Evolutionary conservation across 1,140 invertebrate genomes (phyloP), one percentile per base, ranked within the genome.

Genomic region (Aporrectodea caliginosa): DNA sequence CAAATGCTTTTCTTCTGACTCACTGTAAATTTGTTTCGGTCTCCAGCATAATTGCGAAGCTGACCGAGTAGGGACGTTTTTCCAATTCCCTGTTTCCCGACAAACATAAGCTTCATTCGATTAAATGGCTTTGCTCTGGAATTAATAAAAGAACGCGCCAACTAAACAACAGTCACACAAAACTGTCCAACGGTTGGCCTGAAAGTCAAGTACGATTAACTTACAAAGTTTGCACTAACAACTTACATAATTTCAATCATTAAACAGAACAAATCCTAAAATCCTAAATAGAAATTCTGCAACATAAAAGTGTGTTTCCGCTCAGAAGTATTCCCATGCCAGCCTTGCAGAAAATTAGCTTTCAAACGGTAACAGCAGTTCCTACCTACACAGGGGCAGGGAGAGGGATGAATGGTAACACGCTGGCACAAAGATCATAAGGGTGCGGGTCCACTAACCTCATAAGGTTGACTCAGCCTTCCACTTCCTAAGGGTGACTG

Each of bases 101-200:
- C 96, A 72, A 99, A 92, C 97, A 99, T 98, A 1, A 99, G 89
- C 86, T 98, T 99, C 93, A 99, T 95, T 68, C 95, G 90, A 2
- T 95, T 94, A 88, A 99, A 99, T 0, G 95, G 93, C 85, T 93
- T 93, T 0, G 97, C 96, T 88, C 90, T 98, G 93, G 29, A 82
- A 78, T 79, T 80, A 35, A 80, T 29, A 82, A 82, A 73, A 69
- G n/a, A 35, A 76, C 30, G 30, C 1, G 2, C 14, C 58, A 16
- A 16, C 58, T 68, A 22, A 73, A 73, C 16, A 1, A 73, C 2
- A 73, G 31, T 33, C 1, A 16, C n/a, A 73, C 1, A 14, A 73
- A 73, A 1, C 32, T 16, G 1, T 16, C 1, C n/a, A 73, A 29
- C 32, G 2, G 22, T 29, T 16, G 14, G 27, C 14, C 27, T 68